Evolutionary conservation across 2,113 vertebrate genomes (phyloP), one percentile per base, ranked within the genome.

Genomic region (Leucosticte australis): DNA sequence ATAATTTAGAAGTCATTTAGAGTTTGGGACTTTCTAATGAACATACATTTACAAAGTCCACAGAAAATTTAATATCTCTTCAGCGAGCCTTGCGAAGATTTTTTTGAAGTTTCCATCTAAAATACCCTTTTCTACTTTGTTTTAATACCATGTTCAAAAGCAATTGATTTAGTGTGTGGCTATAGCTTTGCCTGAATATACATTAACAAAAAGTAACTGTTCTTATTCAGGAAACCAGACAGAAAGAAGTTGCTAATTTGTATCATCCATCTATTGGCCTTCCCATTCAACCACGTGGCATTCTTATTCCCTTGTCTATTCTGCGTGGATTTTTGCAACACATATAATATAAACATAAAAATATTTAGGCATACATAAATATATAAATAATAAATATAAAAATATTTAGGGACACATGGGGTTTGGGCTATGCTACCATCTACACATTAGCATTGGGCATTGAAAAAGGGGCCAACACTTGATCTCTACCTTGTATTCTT

Each of bases 301-400:
- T 16, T n/a, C 23, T 59, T 33, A 35, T 22, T 39, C 13, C 26
- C 26, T 14, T 59, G 7, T 18, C 41, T 62, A 10, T 8, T 16
- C 37, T 31, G 14, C 0, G 0, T 20, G 46, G 31, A 26, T 18
- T 18, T 82, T 19, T 46, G 30, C 42, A 68, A 23, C 2, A 14
- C 3, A 28, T 21, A 37, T 37, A 37, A 37, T 10, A 73, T 39
- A 73, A 44, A 46, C 21, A 44, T 26, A 23, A 44, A 87, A 62
- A 8, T n/a, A 75, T 49, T 91, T 35, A 55, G 16, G 26, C 33
- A n/a, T 5, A 37, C 8, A 0, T 0, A 18, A 2, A 14, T 2
- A 24, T 21, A 23, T 12, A 28, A 73, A 22, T 10, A 73, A 73
- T 39, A 73, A 44, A 46, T 21, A 44, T 26, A 23, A 44, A 87